Base-by-base conservation (phyloP, 2,797 vertebrate genomes). In the Coregonus suidteri region DNA sequence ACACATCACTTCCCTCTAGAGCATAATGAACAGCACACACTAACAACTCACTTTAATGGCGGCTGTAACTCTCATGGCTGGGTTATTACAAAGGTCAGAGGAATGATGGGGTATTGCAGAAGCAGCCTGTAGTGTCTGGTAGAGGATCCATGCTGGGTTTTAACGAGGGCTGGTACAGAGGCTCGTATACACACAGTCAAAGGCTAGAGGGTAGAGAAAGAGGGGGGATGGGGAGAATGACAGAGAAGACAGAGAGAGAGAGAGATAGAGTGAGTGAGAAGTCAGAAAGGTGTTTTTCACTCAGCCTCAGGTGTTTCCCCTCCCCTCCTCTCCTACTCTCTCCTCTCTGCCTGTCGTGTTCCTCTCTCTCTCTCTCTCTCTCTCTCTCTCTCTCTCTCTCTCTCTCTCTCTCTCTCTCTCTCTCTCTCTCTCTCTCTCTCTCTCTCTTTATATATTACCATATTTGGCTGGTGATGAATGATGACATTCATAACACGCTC, bases 11-110 rank as follows among this genome's bases (percentile, higher is more conserved):
- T 47, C 25, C 34, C 35, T 53, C 65, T 14, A 25, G 6, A 56
- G 66, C 11, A 25, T 47, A 47, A 47, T 47, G 41, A 47, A 47
- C 41, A 47, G 41, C 9, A 47, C 41, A 47, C 11, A 47, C 41
- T 47, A 47, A 47, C 41, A 47, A 3, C 41, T 47, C 41, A 47
- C 41, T 35, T 16, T 70, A 70, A 70, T 70, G 67, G 67, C 11
- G n/a, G 67, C 34, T 37, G 6, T 70, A 37, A 18, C 67, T 14
- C 41, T 11, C 14, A 25, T 2, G 74, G 11, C 51, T 64, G 53
- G 73, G 20, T 68, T 56, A 69, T 56, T 53, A 35, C 66, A 30
- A 59, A 59, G 52, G 75, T 76, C 56, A 72, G 37, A n/a, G 25
- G 3, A 73, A 73, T 34, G 31, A 71, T 59, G 34, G 41, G 37